These are phyloP conservation scores for Leucosticte australis DNA, from an alignment of 2,113 vertebrate genomes.

Conservation along the genomic window DNA sequence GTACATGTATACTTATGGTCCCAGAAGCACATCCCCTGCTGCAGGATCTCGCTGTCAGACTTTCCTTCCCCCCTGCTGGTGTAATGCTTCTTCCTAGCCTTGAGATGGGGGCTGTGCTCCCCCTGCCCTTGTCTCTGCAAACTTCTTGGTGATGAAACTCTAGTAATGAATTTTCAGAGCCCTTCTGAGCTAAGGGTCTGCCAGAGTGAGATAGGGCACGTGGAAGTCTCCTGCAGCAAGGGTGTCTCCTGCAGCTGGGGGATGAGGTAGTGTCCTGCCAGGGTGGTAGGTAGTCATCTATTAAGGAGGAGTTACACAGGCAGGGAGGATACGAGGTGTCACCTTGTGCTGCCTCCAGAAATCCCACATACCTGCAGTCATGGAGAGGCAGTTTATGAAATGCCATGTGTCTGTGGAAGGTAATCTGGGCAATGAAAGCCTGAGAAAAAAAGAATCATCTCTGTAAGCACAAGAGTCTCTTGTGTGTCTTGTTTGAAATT, in stretches of 20 bases:
- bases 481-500: background rate
- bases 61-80: background rate
- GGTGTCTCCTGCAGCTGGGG: fast-evolving
- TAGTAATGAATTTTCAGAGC: background rate
- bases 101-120: background rate
- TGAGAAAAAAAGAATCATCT: background rate
- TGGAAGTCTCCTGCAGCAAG: background rate
- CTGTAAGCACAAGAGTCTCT: background rate
- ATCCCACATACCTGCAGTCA: background rate
- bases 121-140: background rate
- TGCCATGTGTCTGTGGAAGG: background rate
- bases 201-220: fast-evolving
- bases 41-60: fast-evolving
- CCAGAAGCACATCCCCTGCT: background rate
- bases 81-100: background rate
- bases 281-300: background rate
- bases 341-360: background rate
- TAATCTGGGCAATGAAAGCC: background rate
- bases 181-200: background rate
- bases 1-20: fast-evolving
- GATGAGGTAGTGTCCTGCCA: background rate
- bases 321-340: fast-evolving
- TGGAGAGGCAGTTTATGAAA: background rate
- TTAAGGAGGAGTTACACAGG: background rate
- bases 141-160: background rate